Base-by-base conservation (phyloP, 37 sponge, comb jelly and placozoan species). In the Oopsacas minuta region DNA sequence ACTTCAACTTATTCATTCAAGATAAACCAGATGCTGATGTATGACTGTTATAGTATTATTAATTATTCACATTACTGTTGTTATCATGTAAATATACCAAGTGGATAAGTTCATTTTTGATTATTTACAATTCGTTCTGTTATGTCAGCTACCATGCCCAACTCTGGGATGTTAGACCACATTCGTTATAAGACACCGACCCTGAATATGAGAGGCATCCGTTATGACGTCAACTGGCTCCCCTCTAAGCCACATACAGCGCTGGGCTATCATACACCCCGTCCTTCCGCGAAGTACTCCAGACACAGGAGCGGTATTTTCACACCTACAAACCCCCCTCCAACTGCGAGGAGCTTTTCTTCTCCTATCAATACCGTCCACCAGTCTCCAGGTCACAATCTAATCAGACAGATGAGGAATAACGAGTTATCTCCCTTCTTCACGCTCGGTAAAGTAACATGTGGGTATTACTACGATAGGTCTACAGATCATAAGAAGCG, bases 321-420 rank as follows among this genome's bases (percentile, higher is more conserved):
- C 75, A 61, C 75, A 61, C 75, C 75, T 61, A 34, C 75, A 5
- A 61, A 61, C 75, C 75, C 75, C 32, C 75, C 75, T 34, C 75
- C 75, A 5, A 61, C 75, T 34, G 75, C 75, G 17, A 3, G 30
- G 30, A 61, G 75, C 75, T 61, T 61, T 34, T 61, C 75, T 34
- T 25, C 28, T 34, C 75, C 75, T 32, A 61, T 61, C 75, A 34
- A 34, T 3, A 61, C 75, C 1, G 30, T 61, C 75, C 75, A 12
- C 17, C 75, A n/a, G 28, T 61, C 75, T 12, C 75, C 75, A 12
- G 75, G 75, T 5, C 75, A 61, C 75, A 25, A 5, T 61, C 75
- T 61, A 25, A 61, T 61, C 75, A 34, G 30, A 61, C 75, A 61
- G 75, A 61, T 61, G 75, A 25, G 75, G 75, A 61, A 61, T 25